Conservation (phyloP, 2,888 invertebrate species). For the Ptilodon capucinus region DNA sequence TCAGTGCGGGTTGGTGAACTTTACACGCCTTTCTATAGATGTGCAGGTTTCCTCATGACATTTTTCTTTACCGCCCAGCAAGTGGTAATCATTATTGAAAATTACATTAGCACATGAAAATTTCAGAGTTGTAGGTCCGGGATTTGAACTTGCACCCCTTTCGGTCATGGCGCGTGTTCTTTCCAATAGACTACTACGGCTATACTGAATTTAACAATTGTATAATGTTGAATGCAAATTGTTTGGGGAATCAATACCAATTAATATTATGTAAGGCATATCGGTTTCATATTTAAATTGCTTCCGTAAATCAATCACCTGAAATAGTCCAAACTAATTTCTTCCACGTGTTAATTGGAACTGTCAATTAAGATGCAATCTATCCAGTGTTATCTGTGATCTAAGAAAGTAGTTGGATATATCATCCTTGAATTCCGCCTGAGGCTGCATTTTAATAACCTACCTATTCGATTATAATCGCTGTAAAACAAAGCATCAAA, state of each 20-base stretch:
- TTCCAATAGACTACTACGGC: too few relatives aligned
- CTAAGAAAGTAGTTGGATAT: background rate
- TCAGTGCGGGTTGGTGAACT: too few relatives aligned
- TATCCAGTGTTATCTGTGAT: slow-evolving; percentile 8
- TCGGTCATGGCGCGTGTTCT: too few relatives aligned
- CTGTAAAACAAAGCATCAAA: background rate
- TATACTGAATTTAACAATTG: too few relatives aligned
- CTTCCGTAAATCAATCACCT: slow-evolving; percentile 16
- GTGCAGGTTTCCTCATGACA: too few relatives aligned
- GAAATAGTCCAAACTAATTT: slow-evolving; percentile 11
- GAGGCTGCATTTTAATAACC: background rate
- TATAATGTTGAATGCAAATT: background rate
- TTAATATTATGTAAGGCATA: slow-evolving; percentile 7
- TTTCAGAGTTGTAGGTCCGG: too few relatives aligned
- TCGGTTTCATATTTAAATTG: slow-evolving; percentile 8
- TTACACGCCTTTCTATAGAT: too few relatives aligned
- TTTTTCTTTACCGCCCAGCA: too few relatives aligned
- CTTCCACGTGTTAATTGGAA: slow-evolving; percentile 19
- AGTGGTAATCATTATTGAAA: too few relatives aligned
- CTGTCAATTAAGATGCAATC: slow-evolving; percentile 18
- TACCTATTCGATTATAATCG: background rate
- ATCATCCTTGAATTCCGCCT: background rate
- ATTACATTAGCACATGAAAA: too few relatives aligned
- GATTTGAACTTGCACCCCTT: too few relatives aligned
- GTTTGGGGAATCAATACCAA: background rate